A percentile compares a stretch with the other conserved stretches of the same genome.
These are phyloP conservation scores for Euplagia quadripunctaria DNA, from an alignment of 2,888 invertebrate genomes.

Conservation along the genomic window DNA sequence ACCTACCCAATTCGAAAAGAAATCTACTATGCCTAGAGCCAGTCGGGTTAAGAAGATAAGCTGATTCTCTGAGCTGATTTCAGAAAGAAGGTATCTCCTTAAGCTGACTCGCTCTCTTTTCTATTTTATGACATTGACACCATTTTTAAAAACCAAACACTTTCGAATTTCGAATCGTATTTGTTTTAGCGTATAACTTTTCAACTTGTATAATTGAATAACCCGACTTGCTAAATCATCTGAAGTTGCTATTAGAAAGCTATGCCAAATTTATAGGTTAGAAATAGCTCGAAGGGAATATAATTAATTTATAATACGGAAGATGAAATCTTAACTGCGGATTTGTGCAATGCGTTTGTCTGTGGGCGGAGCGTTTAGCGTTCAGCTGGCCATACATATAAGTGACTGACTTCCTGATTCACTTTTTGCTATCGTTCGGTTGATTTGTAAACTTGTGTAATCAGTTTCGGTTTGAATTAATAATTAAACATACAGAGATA, in stretches of 20 bases:
- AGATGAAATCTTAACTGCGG: slow-evolving; percentile 21
- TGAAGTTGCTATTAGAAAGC: neutral
- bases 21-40: no score
- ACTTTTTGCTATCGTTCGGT: neutral
- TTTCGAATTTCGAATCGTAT: neutral
- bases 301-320: slow-evolving; percentile 24
- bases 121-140: no score
- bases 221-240: neutral
- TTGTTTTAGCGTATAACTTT: neutral
- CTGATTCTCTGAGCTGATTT: no score
- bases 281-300: slow-evolving; percentile 1
- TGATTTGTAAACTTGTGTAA: no score
- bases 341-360: slow-evolving; percentile 15
- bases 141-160: neutral
- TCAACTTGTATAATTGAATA: neutral
- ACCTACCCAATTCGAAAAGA: no score
- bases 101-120: no score
- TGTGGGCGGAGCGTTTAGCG: slow-evolving; percentile 21
- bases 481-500: no score
- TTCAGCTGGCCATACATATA: neutral
- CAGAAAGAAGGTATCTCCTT: no score
- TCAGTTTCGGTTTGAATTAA: no score
- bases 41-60: no score
- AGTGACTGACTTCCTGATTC: neutral
- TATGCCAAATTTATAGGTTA: slow-evolving; percentile 13